Evolutionary conservation across 1,140 invertebrate species (phyloP), one percentile per base, ranked within the genome.

Genomic region (Neodiprion virginianus): DNA sequence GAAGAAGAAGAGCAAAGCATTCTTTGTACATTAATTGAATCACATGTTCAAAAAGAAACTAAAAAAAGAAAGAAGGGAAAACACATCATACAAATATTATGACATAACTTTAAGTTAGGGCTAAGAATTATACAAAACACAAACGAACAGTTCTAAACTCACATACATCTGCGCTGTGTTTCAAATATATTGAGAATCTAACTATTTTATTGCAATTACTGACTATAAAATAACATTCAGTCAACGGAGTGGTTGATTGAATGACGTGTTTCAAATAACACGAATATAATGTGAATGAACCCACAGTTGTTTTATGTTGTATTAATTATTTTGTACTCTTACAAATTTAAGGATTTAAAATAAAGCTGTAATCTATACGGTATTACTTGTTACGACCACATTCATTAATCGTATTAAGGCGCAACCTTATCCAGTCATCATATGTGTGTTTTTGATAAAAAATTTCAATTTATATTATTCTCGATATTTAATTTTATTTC

Each of bases 301-400:
- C n/a, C 70, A 73, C 40, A 49, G 53, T 75, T 77, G 75, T 79
- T 78, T 83, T 83, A 78, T 69, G 78, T 80, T 80, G 68, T 82
- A 84, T 82, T 80, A 79, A 84, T 86, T 83, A 84, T 85, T 85
- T 85, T 87, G 81, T 87, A 87, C 80, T 82, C 78, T 80, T 80
- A 79, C 74, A 73, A 81, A 80, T 77, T 78, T 85, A 84, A 83
- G 79, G 79, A 69, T 81, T 79, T 76, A 81, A 69, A 84, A 84
- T 85, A 84, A 86, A 85, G 74, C n/a, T 81, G 78, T 85, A 83
- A 81, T 76, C 76, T 79, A 80, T 81, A 79, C 75, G 65, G 53
- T 17, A 61, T 14, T 61, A 14, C 7, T 17, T 61, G 11, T 17
- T 17, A 14, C 53, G 53, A 61, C n/a, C n/a, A 14, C 53, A 61